These are phyloP conservation scores for Anthrax anthrax DNA, from an alignment of 2,888 invertebrate species.

Conservation along the genomic window DNA sequence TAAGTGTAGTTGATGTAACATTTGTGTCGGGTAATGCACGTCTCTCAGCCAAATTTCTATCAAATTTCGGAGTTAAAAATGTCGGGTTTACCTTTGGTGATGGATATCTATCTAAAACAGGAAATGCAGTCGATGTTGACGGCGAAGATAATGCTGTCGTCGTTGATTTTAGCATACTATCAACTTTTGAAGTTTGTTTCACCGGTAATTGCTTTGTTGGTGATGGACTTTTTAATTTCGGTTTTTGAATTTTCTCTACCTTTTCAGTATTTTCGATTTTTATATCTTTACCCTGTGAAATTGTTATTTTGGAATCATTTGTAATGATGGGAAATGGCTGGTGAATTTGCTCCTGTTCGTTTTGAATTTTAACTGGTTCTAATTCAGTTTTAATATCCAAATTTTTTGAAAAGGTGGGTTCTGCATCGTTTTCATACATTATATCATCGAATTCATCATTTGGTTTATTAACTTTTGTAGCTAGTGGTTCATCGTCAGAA, in stretches of 20 bases:
- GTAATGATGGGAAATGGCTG: not conserved
- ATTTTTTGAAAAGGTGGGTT: not conserved
- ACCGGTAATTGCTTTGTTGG: not conserved
- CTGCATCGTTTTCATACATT: constrained; percentile 18
- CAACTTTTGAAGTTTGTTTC: not conserved
- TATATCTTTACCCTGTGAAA: not conserved
- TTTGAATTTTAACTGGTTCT: not conserved
- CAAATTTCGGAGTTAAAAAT: constrained; percentile 32
- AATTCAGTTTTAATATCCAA: constrained; percentile 10
- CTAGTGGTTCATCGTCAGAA: constrained; percentile 51
- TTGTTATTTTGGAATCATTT: not conserved
- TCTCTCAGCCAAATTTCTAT: constrained; percentile 19
- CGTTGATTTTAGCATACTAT: not conserved
- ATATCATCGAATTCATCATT: constrained; percentile 10
- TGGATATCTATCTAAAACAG: constrained; percentile 31
- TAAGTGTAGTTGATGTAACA: constrained; percentile 19
- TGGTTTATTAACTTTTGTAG: constrained; percentile 36
- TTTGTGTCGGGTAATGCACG: constrained; percentile 10
- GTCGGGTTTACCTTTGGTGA: constrained; percentile 34
- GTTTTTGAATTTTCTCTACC: not conserved
- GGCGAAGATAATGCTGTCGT: not conserved
- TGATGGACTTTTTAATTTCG: not conserved
- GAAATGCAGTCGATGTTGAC: constrained; percentile 27
- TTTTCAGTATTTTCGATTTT: not conserved
- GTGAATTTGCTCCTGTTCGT: not conserved